Evolutionary conservation across 2,797 vertebrate genomes (phyloP).

Genomic region (Premnoplex brunnescens): DNA sequence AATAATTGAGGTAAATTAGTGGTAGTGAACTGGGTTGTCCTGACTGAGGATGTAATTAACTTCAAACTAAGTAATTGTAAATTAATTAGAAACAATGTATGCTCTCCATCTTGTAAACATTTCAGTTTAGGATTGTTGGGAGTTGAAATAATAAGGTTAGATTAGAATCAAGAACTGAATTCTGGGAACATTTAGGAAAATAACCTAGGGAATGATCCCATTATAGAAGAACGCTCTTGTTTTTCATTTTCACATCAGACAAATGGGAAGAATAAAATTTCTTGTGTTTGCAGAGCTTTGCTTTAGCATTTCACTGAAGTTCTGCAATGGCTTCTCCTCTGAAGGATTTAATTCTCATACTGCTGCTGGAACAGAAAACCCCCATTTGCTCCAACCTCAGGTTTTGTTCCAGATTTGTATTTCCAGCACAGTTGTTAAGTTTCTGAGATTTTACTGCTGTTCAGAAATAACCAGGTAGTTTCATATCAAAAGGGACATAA

Average conservation of each 20-base stretch:
- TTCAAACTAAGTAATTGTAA: constrained; percentile 35
- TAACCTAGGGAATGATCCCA: neutral
- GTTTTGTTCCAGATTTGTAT: neutral
- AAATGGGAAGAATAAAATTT: neutral
- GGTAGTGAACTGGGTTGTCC: constrained; percentile 31
- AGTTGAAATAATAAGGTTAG: neutral
- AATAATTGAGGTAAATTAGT: constrained; percentile 53
- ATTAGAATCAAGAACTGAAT: neutral
- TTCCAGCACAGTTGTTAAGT: neutral
- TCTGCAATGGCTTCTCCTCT: neutral
- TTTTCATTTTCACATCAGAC: neutral
- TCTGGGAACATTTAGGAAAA: neutral
- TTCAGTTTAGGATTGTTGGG: neutral
- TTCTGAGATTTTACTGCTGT: neutral
- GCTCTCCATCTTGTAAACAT: constrained; percentile 19
- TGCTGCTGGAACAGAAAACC: neutral
- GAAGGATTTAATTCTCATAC: neutral
- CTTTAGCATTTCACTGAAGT: neutral
- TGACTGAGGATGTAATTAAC: constrained; percentile 37
- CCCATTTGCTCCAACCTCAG: neutral
- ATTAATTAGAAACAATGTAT: constrained; percentile 31
- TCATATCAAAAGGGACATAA: neutral
- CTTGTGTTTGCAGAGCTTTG: neutral
- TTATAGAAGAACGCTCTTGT: neutral
- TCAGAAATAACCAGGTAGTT: constrained; percentile 9